Base-by-base conservation (phyloP, 23 tunicate species). In the Ascidia mentula region DNA sequence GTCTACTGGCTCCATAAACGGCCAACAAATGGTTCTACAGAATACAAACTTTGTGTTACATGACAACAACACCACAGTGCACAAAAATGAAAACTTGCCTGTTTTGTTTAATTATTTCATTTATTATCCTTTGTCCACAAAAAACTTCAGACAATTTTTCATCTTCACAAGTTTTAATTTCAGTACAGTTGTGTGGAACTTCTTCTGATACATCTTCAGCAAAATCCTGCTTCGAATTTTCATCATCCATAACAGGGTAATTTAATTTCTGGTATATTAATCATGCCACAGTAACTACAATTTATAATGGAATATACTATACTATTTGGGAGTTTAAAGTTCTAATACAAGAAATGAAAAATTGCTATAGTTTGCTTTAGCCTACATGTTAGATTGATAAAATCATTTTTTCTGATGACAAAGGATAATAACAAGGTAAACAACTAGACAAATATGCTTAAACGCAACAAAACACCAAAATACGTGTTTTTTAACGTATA, bases 1-100 rank as follows among this genome's bases (percentile, higher is more conserved):
- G 80, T 90, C 96, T 13, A 90, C 96, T 59, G 78, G 72, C 6
- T 90, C 89, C 96, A 90, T 90, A 42, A 90, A 90, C 8, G 96
- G 96, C 78, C 77, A 76, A 59, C 96, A 90, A 5, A 88, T 71
- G 12, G 89, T 79, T 42, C 90, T 86, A 69, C 24, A 42, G 78
- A 76, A n/a, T 8, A 36, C 46, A 46, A 0, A 20, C 24, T 42
- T 15, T 12, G 15, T 20, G 13, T 20, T 3, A 6, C 65, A 5
- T 6, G 4, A 53, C 22, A 53, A 53, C 7, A 53, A 28, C 65
- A 5, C 13, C 15, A 15, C 12, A 42, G 15, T 42, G 53, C 15
- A 42, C 15, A 15, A 53, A 53, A 26, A 3, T 20, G 65, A 53
- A 40, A n/a, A 20, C 77, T 81, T 53, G 74, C 81, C 81, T 87